These are phyloP conservation scores for Pyrgilauda ruficollis DNA, from an alignment of 2,113 vertebrate species.

Conservation along the genomic window DNA sequence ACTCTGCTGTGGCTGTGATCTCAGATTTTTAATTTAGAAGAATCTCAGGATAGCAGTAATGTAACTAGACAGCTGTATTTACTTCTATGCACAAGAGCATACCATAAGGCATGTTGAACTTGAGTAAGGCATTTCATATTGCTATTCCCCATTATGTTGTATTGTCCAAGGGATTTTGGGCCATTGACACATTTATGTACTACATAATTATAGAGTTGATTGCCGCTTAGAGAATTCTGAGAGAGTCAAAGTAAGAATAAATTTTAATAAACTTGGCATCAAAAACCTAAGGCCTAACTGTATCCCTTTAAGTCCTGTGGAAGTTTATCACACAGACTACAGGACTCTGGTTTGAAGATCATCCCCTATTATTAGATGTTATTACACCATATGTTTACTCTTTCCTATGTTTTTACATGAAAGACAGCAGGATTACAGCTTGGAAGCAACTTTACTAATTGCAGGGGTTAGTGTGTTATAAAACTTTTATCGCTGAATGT, in stretches of 20 bases:
- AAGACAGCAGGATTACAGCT: background rate
- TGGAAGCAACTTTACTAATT: background rate
- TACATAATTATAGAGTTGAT: background rate
- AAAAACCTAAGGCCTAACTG: background rate
- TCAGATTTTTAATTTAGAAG: slow-evolving; percentile 41
- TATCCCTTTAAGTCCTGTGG: background rate
- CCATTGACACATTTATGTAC: background rate
- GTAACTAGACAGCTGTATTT: slow-evolving; percentile 41
- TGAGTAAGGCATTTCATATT: background rate
- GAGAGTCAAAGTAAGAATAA: background rate
- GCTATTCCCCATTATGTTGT: background rate
- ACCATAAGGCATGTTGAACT: background rate
- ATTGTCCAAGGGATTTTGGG: background rate
- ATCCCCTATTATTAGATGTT: background rate
- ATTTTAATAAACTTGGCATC: background rate
- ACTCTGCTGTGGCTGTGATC: background rate
- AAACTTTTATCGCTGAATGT: background rate
- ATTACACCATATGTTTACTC: background rate
- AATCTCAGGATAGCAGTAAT: slow-evolving; percentile 5
- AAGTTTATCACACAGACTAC: background rate
- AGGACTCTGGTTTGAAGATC: background rate
- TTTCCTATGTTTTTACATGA: background rate
- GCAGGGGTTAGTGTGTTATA: background rate
- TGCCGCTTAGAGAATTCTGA: background rate
- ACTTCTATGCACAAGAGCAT: background rate